Evolutionary conservation across 2,888 invertebrate genomes (phyloP).

Genomic region (Acanthosoma haemorrhoidale): DNA sequence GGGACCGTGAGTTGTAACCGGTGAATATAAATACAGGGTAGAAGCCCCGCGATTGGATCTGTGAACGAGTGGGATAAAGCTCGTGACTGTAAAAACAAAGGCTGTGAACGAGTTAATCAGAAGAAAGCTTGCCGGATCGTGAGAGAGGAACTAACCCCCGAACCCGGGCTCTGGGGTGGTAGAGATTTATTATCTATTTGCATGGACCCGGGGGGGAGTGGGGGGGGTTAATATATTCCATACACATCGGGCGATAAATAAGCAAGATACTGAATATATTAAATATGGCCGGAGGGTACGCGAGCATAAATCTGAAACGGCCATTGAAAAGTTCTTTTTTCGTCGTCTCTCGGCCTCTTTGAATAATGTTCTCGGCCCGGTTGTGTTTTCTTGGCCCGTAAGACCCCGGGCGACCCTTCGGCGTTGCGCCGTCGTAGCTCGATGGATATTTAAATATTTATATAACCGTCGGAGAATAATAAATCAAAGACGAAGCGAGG

Average conservation of each 20-base stretch:
- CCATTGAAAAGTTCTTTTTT: conserved; percentile 12
- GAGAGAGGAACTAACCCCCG: conserved; percentile 10
- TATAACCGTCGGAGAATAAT: too few relatives aligned
- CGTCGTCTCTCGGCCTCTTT: too few relatives aligned
- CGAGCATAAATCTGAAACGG: conserved; percentile 7
- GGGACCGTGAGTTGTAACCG: conserved; percentile 14
- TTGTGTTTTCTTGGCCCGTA: not conserved
- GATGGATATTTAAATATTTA: too few relatives aligned
- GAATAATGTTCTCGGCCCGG: too few relatives aligned
- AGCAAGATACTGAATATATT: conserved; percentile 13
- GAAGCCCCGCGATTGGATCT: conserved; percentile 9
- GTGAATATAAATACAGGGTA: conserved; percentile 8
- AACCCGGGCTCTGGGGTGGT: not conserved
- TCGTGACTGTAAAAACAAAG: conserved; percentile 12
- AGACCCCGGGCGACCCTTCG: not conserved
- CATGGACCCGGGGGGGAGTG: not conserved
- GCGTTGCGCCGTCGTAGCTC: too few relatives aligned
- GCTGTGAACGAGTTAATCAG: conserved; percentile 11
- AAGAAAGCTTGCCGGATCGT: conserved; percentile 1
- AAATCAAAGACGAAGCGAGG: too few relatives aligned
- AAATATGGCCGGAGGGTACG: conserved; percentile 4
- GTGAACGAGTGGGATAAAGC: not conserved
- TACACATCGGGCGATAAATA: conserved; percentile 2
- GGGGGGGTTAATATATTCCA: conserved; percentile 1
- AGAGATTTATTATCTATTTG: conserved; percentile 8